Conservation (phyloP, 2,113 vertebrate genomes). For the Rhynchomys soricoides region DNA sequence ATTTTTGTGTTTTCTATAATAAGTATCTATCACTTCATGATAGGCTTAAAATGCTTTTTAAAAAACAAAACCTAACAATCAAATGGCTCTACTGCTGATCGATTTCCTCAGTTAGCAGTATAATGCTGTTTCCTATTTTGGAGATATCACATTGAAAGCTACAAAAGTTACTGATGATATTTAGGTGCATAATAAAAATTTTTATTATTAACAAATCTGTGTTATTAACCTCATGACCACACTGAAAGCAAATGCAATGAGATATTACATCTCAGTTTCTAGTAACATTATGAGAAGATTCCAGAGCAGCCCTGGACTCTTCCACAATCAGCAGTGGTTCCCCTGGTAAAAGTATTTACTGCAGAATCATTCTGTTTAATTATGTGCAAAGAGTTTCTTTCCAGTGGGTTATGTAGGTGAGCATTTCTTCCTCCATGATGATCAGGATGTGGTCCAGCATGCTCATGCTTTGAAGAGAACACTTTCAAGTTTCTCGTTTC, state of each 20-base stretch:
- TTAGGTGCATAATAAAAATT: not conserved
- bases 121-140: not conserved
- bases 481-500: slow-evolving; percentile 27
- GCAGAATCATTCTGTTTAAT: not conserved
- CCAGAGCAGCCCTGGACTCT: not conserved
- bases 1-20: not conserved
- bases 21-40: not conserved
- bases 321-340: not conserved
- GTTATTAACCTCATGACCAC: not conserved
- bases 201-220: not conserved
- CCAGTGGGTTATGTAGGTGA: not conserved
- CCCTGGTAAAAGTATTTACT: not conserved
- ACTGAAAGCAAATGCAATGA: not conserved
- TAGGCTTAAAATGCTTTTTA: not conserved
- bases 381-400: not conserved
- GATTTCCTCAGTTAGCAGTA: not conserved
- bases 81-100: not conserved
- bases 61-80: too few species aligned
- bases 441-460: not conserved
- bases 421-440: not conserved
- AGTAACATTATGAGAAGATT: not conserved
- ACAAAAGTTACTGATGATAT: not conserved
- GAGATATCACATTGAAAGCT: not conserved
- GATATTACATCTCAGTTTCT: not conserved
- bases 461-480: not conserved